Base-by-base conservation (phyloP, 2,113 vertebrate genomes). In the Gadus chalcogrammus region DNA sequence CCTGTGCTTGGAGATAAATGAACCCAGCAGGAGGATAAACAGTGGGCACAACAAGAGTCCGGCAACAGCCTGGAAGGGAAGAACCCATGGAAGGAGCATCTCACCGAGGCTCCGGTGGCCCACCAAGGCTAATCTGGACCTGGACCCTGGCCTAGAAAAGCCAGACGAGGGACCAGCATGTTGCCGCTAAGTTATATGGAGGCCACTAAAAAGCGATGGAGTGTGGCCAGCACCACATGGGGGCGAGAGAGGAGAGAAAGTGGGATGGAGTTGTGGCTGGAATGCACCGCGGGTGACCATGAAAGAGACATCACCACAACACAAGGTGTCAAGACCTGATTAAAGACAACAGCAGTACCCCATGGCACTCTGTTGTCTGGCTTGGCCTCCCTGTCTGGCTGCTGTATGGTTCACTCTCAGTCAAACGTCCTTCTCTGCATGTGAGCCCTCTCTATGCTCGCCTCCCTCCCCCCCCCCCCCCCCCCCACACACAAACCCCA, bases 1-100 rank as follows among this genome's bases (percentile, higher is more conserved):
- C 81, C 80, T 85, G 79, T 85, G 87, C 87, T 83, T 87, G 87
- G 84, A 89, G 89, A 91, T 90, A 86, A 85, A 90, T 90, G 88
- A 88, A 79, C 83, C 88, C 87, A 76, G 87, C 70, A 42, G 83
- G 85, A 78, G 78, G 76, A 79, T 79, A 85, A 86, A 87, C 87
- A 87, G 69, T 83, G 73, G 81, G 77, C 82, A 81, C 81, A 78
- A 81, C 69, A 75, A 69, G 73, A 80, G 82, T 84, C 75, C 74
- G 81, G 76, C 82, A 92, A 88, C 90, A 92, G 91, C 88, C 90
- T 91, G 87, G 77, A 80, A 58, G 80, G 55, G 78, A 81, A 75
- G 84, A 75, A 79, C 79, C 72, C 79, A 82, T 83, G 77, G 88
- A 85, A 90, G 69, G 82, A 70, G 78, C 68, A 28, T 65, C 69